A percentile compares a stretch with the other conserved stretches of the same genome.
phyloP scores from a whole-genome alignment of 2,888 invertebrate genomes.

The Hyposoter didymator region DNA sequence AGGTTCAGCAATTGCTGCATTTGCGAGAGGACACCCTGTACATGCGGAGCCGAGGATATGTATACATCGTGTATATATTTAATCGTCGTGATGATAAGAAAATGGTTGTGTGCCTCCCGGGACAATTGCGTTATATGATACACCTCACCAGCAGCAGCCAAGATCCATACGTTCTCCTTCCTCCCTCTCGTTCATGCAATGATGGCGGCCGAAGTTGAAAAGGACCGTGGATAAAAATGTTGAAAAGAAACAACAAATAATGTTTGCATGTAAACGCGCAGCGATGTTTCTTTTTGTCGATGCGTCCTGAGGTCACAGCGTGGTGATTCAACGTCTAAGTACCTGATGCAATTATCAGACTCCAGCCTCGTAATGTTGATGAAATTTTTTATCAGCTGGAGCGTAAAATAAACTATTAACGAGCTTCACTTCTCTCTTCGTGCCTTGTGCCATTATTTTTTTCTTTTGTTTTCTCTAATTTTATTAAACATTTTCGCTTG shows the following conservation, averaged over 20 bases:
- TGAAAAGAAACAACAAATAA: neutral
- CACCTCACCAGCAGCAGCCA: slow-evolving; percentile 5
- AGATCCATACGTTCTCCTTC: slow-evolving; percentile 11
- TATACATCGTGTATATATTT: slow-evolving; percentile 47
- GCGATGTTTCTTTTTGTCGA: slow-evolving; percentile 1
- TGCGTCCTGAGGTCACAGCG: neutral
- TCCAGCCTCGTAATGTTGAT: neutral
- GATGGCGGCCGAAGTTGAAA: slow-evolving; percentile 5
- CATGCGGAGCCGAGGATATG: neutral
- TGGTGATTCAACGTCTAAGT: neutral
- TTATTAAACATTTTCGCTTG: neutral
- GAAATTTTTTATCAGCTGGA: neutral
- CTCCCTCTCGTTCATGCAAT: neutral
- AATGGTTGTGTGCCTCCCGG: slow-evolving; percentile 43
- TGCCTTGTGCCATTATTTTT: neutral
- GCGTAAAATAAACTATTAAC: slow-evolving; percentile 2
- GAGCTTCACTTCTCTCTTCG: neutral
- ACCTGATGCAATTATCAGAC: neutral
- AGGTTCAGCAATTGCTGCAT: neutral
- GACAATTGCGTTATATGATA: slow-evolving; percentile 62
- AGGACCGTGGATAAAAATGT: neutral
- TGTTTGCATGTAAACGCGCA: neutral
- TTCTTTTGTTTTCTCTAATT: neutral
- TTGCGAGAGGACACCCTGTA: neutral
- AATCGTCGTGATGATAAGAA: slow-evolving; percentile 61